A percentile compares a stretch with the other conserved stretches of the same genome.
phyloP scores from a whole-genome alignment of 2,797 vertebrate species.

The Dendrocincla tyrannina region DNA sequence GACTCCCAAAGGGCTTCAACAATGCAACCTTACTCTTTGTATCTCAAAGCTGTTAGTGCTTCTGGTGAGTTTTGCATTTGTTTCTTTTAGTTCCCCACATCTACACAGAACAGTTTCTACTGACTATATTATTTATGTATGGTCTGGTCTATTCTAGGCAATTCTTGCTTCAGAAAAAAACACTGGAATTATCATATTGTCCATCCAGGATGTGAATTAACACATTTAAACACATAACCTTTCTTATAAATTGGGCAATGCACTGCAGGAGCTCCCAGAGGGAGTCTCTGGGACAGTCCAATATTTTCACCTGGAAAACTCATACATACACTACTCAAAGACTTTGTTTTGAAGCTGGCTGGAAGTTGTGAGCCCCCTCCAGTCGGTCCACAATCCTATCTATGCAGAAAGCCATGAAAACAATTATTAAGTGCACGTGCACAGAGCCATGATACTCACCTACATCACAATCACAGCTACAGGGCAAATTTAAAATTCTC shows the following conservation, averaged over 20 bases:
- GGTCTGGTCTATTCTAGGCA: neutral
- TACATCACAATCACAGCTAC: neutral
- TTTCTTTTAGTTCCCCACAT: neutral
- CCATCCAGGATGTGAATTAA: neutral
- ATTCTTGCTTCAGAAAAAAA: neutral
- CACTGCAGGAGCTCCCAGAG: neutral
- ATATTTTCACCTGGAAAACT: neutral
- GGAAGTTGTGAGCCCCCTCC: neutral
- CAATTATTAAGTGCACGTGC: accelerated
- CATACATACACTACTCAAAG: neutral
- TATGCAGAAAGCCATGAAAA: neutral
- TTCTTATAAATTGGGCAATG: neutral
- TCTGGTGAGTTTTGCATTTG: neutral
- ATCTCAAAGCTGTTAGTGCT: neutral
- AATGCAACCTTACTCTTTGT: neutral
- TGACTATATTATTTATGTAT: neutral
- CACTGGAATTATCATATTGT: neutral
- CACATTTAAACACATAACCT: neutral
- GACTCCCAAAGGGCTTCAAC: neutral
- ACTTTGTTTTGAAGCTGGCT: neutral
- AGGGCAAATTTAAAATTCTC: neutral
- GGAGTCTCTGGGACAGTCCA: neutral
- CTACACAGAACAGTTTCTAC: neutral
- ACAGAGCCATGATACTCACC: neutral
- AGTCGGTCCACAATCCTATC: accelerated